phyloP scores from a whole-genome alignment of 2,888 invertebrate species.

The Oligia fasciuncula region DNA sequence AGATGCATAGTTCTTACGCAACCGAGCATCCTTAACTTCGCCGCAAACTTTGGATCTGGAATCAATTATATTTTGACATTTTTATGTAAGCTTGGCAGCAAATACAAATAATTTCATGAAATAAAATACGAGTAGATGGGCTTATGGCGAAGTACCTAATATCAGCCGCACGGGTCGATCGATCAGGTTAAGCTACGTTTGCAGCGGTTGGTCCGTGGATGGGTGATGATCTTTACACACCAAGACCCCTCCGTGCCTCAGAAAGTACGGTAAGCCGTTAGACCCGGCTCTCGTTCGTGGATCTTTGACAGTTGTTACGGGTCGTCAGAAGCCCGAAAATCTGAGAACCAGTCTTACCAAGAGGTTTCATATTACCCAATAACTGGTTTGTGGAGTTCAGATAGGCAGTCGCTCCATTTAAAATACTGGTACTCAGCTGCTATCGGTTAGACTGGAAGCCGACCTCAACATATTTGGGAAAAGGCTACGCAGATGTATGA shows the following conservation, averaged over 20 bases:
- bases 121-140: neutral
- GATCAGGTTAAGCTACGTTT: neutral
- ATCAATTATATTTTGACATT: conserved; percentile 50
- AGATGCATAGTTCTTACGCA: conserved; percentile 91
- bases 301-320: too few relatives aligned
- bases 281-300: neutral
- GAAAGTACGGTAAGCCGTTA: neutral
- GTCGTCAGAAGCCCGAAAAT: neutral
- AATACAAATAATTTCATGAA: neutral
- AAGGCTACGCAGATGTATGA: neutral
- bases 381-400: neutral
- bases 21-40: conserved; percentile 91
- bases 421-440: neutral
- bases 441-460: neutral
- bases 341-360: neutral
- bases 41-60: conserved; percentile 91
- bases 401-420: neutral
- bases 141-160: too few relatives aligned
- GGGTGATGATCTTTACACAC: too few relatives aligned
- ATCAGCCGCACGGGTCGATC: neutral
- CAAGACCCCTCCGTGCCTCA: neutral
- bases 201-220: too few relatives aligned
- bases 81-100: conserved; percentile 9
- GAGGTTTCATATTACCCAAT: neutral
- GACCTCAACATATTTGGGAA: neutral